Base-by-base conservation (phyloP, 2,797 vertebrate species). In the Bradypus variegatus region DNA sequence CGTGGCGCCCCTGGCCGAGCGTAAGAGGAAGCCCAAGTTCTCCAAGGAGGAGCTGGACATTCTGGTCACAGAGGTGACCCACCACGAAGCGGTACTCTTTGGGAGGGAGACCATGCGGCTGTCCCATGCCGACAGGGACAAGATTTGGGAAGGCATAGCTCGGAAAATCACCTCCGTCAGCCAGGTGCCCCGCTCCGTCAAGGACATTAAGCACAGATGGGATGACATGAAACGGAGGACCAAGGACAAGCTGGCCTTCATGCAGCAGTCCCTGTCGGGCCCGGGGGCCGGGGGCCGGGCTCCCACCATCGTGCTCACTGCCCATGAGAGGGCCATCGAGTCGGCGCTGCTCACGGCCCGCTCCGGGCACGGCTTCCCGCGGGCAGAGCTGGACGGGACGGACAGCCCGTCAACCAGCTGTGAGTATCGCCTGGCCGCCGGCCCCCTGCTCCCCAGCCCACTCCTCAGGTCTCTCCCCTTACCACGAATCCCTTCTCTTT, bases 1-100 rank as follows among this genome's bases (percentile, higher is more conserved):
- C 91, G 93, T 97, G 97, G 91, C 92, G 27, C 93, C 94, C 94
- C 90, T 95, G 95, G 93, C 97, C 31, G 97, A 98, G 93, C 96
- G 97, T 96, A 98, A 97, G 97, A 97, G 97, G 97, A 98, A 98
- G 95, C 97, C 97, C 95, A 98, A 97, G 95, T 98, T 98, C 97
- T 98, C 98, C 97, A 98, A 97, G 94, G 97, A 98, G 95, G 97
- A 98, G 94, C 97, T 98, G 97, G 97, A 98, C 96, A 97, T 98
- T 97, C 96, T 98, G 96, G 97, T 98, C 97, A 97, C 97, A 5
- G 97, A 98, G 96, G 97, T 98, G 97, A 98, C 97, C 92, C 97
- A 85, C 92, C 97, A 98, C 3, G 97, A 98, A 97, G 97, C 97
- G 14, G 89, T 97, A 94, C 97, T 98, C 94, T 98, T 98, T 97